Percentiles rank a stretch among this genome's conserved stretches.
Evolutionary conservation across 1,140 invertebrate species (phyloP).

Genomic region (Globodera rostochiensis): DNA sequence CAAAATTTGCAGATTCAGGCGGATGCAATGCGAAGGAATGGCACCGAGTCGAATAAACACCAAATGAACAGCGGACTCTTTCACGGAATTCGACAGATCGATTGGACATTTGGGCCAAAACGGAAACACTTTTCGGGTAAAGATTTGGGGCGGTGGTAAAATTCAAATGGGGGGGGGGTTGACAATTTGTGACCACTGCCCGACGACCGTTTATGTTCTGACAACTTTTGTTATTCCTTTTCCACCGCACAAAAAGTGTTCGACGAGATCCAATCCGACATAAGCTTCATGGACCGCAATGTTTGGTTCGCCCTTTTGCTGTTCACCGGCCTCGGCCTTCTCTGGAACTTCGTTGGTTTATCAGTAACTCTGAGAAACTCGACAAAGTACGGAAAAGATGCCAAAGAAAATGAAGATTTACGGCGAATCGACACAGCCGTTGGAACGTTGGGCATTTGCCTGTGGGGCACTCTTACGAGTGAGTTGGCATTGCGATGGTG

Average conservation of each 20-base stretch:
- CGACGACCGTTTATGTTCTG: too few relatives aligned
- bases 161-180: not conserved
- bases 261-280: conserved; percentile 34
- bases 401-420: not conserved
- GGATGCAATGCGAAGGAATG: conserved; percentile 38
- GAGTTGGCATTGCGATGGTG: not conserved
- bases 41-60: conserved; percentile 22
- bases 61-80: conserved; percentile 48
- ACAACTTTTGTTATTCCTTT: not conserved
- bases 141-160: not conserved
- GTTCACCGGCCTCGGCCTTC: conserved; percentile 41
- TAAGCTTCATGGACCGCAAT: conserved; percentile 40
- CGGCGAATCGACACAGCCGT: not conserved
- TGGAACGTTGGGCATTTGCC: conserved; percentile 35
- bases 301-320: conserved; percentile 43
- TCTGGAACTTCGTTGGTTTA: conserved; percentile 50
- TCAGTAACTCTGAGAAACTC: conserved; percentile 40
- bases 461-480: conserved; percentile 33
- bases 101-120: conserved; percentile 41
- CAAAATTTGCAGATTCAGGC: conserved; percentile 9
- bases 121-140: conserved; percentile 43
- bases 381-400: conserved; percentile 18
- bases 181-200: too few relatives aligned
- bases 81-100: conserved; percentile 43
- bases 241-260: conserved; percentile 32